Base-by-base conservation (phyloP, 1,140 invertebrate species). In the Zelostemma sp. region DNA sequence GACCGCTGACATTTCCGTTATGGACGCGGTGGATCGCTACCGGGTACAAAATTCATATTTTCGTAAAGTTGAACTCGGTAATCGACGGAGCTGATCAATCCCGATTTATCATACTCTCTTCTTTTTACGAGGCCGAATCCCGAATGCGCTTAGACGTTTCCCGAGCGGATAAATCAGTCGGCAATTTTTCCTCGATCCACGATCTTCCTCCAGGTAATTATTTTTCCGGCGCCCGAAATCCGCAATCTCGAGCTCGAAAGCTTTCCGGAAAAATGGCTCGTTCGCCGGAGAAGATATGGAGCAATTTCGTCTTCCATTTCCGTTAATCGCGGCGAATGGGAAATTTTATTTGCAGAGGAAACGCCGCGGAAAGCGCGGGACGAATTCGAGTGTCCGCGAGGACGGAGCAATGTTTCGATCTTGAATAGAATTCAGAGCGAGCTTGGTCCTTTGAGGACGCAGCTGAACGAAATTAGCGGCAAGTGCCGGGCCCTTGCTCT, bases 381-480 rank as follows among this genome's bases (percentile, higher is more conserved):
- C 53, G 66, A 69, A 9, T 35, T 35, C 67, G 33, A 64, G 54
- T 53, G 59, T 59, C 60, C 51, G 11, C 19, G 45, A 45, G 56
- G 28, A 55, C 62, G 57, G 53, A 71, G 54, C 62, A 62, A 59
- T 38, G 46, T 61, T 19, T 58, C 62, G 43, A 49, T 71, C 43
- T 49, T 62, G 58, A 53, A 18, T 54, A 61, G 54, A 41, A 66
- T 62, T 61, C 56, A 62, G 41, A 63, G 35, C 54, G 62, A 71
- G 21, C 54, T 62, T 18, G 58, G 15, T 1, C 59, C 62, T 49
- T 58, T 71, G 57, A 17, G 55, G 8, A 50, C n/a, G 25, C 58
- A 66, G 57, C 62, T 66, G 50, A 71, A 71, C 58, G 68, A 71
- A 50, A 58, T 71, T 58, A 65, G 62, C 58, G 62, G 54, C 54